phyloP scores from a whole-genome alignment of 1,140 invertebrate genomes.

The Drosophila athabasca region DNA sequence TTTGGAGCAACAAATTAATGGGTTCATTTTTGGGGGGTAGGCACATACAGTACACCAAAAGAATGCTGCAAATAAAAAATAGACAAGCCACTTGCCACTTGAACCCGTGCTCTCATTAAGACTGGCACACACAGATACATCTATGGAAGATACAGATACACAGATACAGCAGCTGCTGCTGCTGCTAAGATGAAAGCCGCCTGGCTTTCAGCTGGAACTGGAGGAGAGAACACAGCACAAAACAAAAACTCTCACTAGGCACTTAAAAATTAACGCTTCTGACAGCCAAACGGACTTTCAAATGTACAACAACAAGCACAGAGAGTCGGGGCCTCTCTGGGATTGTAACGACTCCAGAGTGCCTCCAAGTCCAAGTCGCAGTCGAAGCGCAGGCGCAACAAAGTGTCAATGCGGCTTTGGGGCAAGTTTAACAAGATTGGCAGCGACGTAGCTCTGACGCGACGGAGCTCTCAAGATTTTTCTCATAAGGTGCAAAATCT shows the following conservation, averaged over 20 bases:
- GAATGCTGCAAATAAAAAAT: conserved; percentile 80
- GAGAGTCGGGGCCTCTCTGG: conserved; percentile 32
- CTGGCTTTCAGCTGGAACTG: neutral
- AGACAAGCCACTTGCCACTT: conserved; percentile 77
- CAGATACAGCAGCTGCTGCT: conserved; percentile 53
- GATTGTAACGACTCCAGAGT: conserved; percentile 36
- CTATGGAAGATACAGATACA: conserved; percentile 16
- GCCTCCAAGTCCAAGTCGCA: conserved; percentile 9
- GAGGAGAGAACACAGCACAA: conserved; percentile 8
- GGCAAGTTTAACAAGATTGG: conserved; percentile 79
- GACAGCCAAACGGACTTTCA: conserved; percentile 82
- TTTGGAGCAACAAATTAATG: conserved; percentile 72
- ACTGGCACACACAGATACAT: neutral
- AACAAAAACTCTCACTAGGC: conserved; percentile 74
- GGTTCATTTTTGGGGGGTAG: conserved; percentile 51
- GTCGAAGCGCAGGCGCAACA: conserved; percentile 64
- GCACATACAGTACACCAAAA: conserved; percentile 5
- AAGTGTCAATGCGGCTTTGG: conserved; percentile 73
- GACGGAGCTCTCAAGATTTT: conserved; percentile 54
- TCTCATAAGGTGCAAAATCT: conserved; percentile 82
- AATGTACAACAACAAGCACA: conserved; percentile 57
- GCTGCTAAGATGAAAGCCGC: conserved; percentile 33
- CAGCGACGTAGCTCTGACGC: conserved; percentile 36
- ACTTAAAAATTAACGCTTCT: conserved; percentile 83
- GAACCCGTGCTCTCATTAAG: conserved; percentile 77